Evolutionary conservation across 2,797 vertebrate species (phyloP).

Genomic region (Tenualosa thibaudeaui): DNA sequence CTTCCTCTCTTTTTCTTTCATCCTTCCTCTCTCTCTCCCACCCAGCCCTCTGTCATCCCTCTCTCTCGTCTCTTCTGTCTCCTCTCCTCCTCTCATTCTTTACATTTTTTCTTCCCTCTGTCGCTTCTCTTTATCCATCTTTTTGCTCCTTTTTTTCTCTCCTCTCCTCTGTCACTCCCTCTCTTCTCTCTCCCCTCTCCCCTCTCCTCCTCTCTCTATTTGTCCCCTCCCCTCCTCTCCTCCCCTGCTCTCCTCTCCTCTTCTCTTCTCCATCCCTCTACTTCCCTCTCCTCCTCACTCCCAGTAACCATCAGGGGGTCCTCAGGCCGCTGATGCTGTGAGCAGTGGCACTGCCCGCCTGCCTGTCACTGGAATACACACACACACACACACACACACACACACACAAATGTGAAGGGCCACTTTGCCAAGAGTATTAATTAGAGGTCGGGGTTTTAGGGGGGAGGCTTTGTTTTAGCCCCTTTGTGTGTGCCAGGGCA

Average conservation of each 20-base stretch:
- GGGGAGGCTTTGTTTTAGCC: constrained; percentile 67
- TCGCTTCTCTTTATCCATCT: too few relatives aligned
- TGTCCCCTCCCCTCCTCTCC: background rate
- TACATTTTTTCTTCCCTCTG: too few relatives aligned
- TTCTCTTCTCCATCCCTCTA: constrained; percentile 27
- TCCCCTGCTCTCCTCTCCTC: constrained; percentile 29
- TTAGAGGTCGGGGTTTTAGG: constrained; percentile 79
- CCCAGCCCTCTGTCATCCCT: background rate
- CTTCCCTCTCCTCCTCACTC: constrained; percentile 28
- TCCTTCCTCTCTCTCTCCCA: background rate
- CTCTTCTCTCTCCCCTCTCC: background rate
- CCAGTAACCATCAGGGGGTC: background rate
- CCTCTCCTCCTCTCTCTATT: constrained; percentile 24
- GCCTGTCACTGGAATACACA: background rate
- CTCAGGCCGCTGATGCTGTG: background rate
- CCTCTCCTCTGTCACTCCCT: background rate
- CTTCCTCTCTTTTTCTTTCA: background rate
- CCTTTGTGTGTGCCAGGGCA: constrained; percentile 68
- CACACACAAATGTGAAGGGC: constrained; percentile 55
- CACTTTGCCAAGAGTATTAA: constrained; percentile 79
- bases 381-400: too few relatives aligned
- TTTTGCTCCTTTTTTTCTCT: background rate
- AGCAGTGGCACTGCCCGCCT: background rate
- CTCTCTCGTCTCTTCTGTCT: background rate
- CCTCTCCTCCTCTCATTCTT: background rate